Base-by-base conservation (phyloP, 2,797 vertebrate genomes). In the Strix occidentalis region DNA sequence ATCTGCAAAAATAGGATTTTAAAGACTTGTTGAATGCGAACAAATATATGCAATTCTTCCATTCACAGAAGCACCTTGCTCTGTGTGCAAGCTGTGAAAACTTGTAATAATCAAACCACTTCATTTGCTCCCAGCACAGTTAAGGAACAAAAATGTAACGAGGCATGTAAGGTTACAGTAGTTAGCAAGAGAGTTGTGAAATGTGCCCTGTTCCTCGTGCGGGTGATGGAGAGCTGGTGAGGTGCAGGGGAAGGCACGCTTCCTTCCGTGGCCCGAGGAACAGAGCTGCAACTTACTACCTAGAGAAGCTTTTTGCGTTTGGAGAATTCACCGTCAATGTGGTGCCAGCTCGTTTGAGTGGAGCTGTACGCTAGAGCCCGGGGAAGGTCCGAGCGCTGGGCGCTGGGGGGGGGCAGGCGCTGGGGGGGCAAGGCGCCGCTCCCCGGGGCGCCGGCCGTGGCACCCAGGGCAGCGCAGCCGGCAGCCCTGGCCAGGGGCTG, bases 1-100 rank as follows among this genome's bases (percentile, higher is more conserved):
- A 95, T 90, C 89, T 94, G 87, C 94, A 95, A 96, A 97, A 97
- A 56, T 75, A 94, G 58, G 66, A 46, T 96, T 96, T 95, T 91
- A 81, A 95, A 93, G 95, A 98, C 96, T 97, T 95, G 94, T 90
- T 95, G 97, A 97, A 97, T 94, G 95, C 57, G 23, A 97, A 97
- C 93, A 95, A 94, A 97, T 97, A 98, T 98, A 98, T 98, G 98
- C 98, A 98, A 94, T 97, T 96, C 95, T 96, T 97, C 88, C 96
- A 79, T 96, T 97, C 71, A 66, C 94, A 97, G 94, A 90, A 96
- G 95, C 97, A 95, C 92, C 53, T 94, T 78, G 77, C 95, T 87
- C 89, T 92, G 83, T 95, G 92, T 96, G 96, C 96, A 96, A 87
- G 91, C 95, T 97, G 96, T 91, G 89, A 97, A 89, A 96, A 92